Conservation (phyloP, 2,888 invertebrate genomes). For the Orthonevra nobilis region DNA sequence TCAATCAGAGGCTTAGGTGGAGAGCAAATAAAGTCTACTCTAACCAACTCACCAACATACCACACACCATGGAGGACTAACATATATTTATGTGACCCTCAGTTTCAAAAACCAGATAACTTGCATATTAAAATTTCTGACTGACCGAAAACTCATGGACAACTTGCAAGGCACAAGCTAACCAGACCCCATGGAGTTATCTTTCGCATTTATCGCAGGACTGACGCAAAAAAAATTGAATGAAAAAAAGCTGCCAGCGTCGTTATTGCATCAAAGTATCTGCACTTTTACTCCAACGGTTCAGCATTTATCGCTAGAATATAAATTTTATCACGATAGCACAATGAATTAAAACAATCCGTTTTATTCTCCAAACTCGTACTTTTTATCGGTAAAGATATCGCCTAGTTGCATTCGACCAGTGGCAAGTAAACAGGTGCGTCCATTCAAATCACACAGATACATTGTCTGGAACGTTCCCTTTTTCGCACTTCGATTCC, state of each 20-base stretch:
- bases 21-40: too few species aligned
- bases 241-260: not conserved
- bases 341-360: slow-evolving; percentile 26
- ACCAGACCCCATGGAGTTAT: too few species aligned
- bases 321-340: slow-evolving; percentile 9
- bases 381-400: slow-evolving; percentile 21
- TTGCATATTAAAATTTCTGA: too few species aligned
- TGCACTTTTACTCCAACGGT: not conserved
- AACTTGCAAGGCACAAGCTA: too few species aligned
- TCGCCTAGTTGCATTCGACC: slow-evolving; percentile 12
- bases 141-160: too few species aligned
- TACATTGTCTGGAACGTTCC: slow-evolving; percentile 13
- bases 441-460: slow-evolving; percentile 11
- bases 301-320: not conserved
- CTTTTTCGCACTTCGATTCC: not conserved
- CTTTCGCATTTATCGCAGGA: slow-evolving; percentile 31
- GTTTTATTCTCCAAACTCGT: slow-evolving; percentile 16
- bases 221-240: not conserved
- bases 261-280: not conserved
- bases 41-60: too few species aligned
- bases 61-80: too few species aligned
- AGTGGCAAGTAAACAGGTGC: slow-evolving; percentile 13
- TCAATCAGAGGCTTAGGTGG: too few species aligned
- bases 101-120: too few species aligned
- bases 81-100: too few species aligned